Conservation (phyloP, 1,140 invertebrate genomes). For the Drosophila mayri region DNA sequence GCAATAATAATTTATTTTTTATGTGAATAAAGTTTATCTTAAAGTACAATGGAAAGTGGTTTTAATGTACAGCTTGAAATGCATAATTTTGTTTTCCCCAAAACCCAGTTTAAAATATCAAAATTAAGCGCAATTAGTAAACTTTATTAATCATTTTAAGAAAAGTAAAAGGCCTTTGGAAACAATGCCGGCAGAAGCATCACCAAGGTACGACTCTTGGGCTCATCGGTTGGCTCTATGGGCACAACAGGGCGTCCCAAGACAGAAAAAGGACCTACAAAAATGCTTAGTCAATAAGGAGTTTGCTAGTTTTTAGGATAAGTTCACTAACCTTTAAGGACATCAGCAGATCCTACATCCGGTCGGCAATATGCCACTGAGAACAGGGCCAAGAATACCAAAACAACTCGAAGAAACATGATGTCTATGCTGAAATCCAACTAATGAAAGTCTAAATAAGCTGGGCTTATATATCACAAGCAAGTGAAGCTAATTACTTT, state of each 20-base stretch:
- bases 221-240: background rate
- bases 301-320: background rate
- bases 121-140: background rate
- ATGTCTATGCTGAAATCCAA: background rate
- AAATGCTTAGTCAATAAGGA: too few species aligned
- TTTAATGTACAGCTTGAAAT: background rate
- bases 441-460: background rate
- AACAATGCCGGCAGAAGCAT: constrained; percentile 12
- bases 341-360: background rate
- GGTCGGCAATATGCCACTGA: constrained; percentile 2
- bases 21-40: constrained; percentile 80
- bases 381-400: constrained; percentile 13
- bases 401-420: constrained; percentile 18
- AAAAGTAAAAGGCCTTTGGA: constrained; percentile 4
- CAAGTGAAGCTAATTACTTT: constrained; percentile 6
- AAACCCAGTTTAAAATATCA: background rate
- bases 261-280: background rate
- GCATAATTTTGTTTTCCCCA: background rate
- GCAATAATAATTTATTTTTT: constrained; percentile 82
- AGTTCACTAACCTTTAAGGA: background rate
- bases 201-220: background rate
- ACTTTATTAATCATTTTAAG: constrained; percentile 11
- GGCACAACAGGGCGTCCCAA: constrained; percentile 4
- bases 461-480: constrained; percentile 13
- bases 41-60: constrained; percentile 52